Base-by-base conservation (phyloP, 2,113 vertebrate genomes). In the Eudyptes chrysolophus region DNA sequence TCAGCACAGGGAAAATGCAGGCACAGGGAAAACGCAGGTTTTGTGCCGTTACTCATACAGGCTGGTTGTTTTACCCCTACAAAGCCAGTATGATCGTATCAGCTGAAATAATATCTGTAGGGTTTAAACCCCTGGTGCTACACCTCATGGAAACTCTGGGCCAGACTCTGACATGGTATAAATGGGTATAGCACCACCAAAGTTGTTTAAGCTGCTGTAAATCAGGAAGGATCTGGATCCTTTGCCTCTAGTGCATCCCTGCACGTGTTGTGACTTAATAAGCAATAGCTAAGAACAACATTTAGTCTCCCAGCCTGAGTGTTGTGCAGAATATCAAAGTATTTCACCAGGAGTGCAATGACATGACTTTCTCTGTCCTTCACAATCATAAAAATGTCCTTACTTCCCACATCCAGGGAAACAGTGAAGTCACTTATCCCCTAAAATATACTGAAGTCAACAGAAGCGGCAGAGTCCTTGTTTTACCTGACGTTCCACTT, bases 401-500 rank as follows among this genome's bases (percentile, higher is more conserved):
- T 8, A 1, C 46, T 30, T 95, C 75, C 77, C 46, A 87, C 62
- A 93, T 65, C 38, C 69, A 91, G 89, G 78, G 54, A 69, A 96
- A 74, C 6, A 49, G 46, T 55, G 71, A 86, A 72, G 42, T 82
- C 92, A 65, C 36, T 70, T 62, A 54, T 42, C 78, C 87, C 42
- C 60, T 87, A 62, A 80, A 89, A 75, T 36, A 55, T 29, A 69
- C 13, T 4, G 92, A 93, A 85, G 68, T 48, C 87, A 92, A 74
- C 75, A 90, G 84, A 85, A 90, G 69, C 0, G 0, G n/a, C 71
- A 58, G 48, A 88, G 82, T 64, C 82, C 85, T 90, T 66, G 66
- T 86, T 96, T 95, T 24, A 92, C 94, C 95, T 94, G 96, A 65
- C 11, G 32, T 94, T 91, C 89, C 62, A 61, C 87, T 93, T 72